Percentiles rank a stretch among this genome's conserved stretches.
Conservation (phyloP, 2,888 invertebrate genomes). For the Heliconius ismenius region DNA sequence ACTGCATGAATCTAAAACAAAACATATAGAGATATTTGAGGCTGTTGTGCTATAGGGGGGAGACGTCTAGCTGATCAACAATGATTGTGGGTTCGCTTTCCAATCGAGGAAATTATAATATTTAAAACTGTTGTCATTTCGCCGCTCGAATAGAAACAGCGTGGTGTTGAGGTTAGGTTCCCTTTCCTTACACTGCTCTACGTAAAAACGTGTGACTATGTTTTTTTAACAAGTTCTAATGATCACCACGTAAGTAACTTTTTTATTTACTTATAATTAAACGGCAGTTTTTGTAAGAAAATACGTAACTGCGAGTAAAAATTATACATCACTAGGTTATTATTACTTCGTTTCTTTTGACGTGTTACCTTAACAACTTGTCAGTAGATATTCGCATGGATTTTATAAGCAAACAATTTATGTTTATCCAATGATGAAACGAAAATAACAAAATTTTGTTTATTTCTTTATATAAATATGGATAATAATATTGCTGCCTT, state of each 20-base stretch:
- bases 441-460: background rate
- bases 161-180: too few relatives aligned
- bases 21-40: too few relatives aligned
- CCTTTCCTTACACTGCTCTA: too few relatives aligned
- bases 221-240: too few relatives aligned
- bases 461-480: background rate
- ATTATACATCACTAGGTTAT: background rate
- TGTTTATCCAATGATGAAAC: background rate
- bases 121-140: too few relatives aligned
- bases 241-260: background rate
- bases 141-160: too few relatives aligned
- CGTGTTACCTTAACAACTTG: background rate
- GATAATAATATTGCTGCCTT: too few relatives aligned
- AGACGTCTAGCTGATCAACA: too few relatives aligned
- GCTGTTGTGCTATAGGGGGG: too few relatives aligned
- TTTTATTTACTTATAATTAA: background rate
- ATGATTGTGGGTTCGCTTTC: too few relatives aligned
- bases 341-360: background rate
- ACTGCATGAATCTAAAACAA: background rate
- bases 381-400: background rate
- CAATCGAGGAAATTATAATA: too few relatives aligned
- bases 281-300: background rate
- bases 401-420: background rate
- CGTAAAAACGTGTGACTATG: too few relatives aligned
- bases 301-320: background rate